Conservation (phyloP, 2,888 invertebrate species). For the Agrotis exclamationis region DNA sequence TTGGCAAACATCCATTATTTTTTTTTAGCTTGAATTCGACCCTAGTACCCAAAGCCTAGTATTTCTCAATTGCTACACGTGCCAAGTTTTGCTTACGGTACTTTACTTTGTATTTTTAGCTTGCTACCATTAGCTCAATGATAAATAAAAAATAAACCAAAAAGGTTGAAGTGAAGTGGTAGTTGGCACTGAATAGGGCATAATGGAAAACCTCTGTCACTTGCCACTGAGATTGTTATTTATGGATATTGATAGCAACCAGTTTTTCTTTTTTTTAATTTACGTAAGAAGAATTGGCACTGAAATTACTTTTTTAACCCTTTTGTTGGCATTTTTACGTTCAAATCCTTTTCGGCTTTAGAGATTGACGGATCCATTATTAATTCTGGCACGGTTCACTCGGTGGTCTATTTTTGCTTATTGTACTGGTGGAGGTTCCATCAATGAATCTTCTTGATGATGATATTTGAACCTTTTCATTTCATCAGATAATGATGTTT, state of each 20-base stretch:
- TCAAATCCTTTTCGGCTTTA: constrained; percentile 7
- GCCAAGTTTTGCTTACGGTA: constrained; percentile 10
- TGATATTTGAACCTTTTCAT: too few relatives aligned
- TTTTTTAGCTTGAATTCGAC: background rate
- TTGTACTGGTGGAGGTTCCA: background rate
- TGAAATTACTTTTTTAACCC: constrained; percentile 23
- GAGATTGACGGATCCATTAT: constrained; percentile 6
- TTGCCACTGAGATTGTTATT: constrained; percentile 55
- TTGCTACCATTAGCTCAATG: constrained; percentile 20
- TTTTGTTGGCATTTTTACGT: constrained; percentile 14
- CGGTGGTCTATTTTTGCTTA: background rate
- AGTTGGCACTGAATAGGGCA: constrained; percentile 54
- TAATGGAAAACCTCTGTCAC: constrained; percentile 64
- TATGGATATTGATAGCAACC: constrained; percentile 49
- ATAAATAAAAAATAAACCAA: constrained; percentile 50
- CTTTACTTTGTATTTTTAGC: constrained; percentile 35
- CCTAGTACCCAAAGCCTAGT: background rate
- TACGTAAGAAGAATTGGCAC: constrained; percentile 18
- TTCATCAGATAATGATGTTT: too few relatives aligned
- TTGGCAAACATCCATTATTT: background rate
- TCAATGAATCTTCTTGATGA: background rate
- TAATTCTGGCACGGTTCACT: background rate
- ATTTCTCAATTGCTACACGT: background rate
- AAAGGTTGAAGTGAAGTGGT: constrained; percentile 46
- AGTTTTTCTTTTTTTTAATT: constrained; percentile 51